These are phyloP conservation scores for Ptilonorhynchus violaceus DNA, from an alignment of 2,113 vertebrate species.

Conservation along the genomic window DNA sequence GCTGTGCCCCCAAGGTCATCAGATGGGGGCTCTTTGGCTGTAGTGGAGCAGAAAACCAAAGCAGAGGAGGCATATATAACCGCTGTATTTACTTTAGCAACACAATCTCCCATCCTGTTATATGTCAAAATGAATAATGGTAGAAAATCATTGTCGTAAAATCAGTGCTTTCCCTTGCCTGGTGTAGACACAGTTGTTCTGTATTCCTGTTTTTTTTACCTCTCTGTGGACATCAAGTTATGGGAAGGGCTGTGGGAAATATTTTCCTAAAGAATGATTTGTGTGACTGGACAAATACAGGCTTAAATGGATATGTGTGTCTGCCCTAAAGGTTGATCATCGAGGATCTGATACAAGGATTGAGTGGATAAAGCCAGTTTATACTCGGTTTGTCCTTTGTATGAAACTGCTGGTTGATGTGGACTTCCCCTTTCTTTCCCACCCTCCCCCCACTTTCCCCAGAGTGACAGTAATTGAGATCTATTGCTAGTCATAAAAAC, in stretches of 20 bases:
- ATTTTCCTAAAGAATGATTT: conserved; percentile 50
- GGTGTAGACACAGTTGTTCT: not conserved
- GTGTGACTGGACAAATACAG: conserved; percentile 47
- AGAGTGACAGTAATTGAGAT: not conserved
- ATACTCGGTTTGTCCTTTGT: conserved; percentile 42
- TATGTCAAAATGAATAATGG: conserved; percentile 31
- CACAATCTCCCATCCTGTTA: not conserved
- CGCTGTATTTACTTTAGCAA: not conserved
- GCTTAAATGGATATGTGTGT: conserved; percentile 33
- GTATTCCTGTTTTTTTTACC: conserved; percentile 25
- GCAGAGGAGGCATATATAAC: not conserved
- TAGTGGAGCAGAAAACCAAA: conserved; percentile 34
- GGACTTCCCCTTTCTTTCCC: conserved; percentile 25
- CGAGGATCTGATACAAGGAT: not conserved
- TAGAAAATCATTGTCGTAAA: conserved; percentile 19
- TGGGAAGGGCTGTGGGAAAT: conserved; percentile 57
- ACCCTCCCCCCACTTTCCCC: conserved; percentile 35
- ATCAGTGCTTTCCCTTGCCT: conserved; percentile 26
- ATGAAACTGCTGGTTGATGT: not conserved
- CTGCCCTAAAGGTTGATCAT: conserved; percentile 38
- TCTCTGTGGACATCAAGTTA: conserved; percentile 43
- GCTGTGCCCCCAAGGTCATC: conserved; percentile 15
- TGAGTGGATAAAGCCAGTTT: conserved; percentile 39
- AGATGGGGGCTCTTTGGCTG: not conserved
- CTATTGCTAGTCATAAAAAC: not conserved